Evolutionary conservation across 2,888 invertebrate genomes (phyloP).

Genomic region (Tetrapedia diversipes): DNA sequence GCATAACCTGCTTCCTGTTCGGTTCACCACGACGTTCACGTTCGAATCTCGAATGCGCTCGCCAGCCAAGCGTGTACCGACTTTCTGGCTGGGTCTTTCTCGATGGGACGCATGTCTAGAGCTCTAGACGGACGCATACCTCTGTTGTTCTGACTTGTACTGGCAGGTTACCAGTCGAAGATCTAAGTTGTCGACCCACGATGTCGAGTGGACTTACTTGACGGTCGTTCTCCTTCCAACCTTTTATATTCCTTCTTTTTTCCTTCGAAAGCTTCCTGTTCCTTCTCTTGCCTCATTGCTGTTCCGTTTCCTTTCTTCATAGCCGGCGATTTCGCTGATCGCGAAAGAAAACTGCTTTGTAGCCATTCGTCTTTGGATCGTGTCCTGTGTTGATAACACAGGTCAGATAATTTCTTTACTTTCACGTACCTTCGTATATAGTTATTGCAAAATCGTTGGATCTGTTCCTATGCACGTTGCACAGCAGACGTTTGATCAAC

Average conservation of each 20-base stretch:
- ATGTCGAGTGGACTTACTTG: slow-evolving; percentile 16
- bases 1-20: slow-evolving; percentile 55
- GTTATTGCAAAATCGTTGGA: slow-evolving; percentile 14
- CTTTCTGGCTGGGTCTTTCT: slow-evolving; percentile 31
- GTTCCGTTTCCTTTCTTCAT: background rate
- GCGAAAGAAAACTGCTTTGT: slow-evolving; percentile 20
- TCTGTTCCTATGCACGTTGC: background rate
- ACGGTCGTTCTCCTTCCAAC: slow-evolving; percentile 4
- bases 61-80: background rate
- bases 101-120: too few relatives aligned
- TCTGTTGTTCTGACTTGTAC: slow-evolving; percentile 21
- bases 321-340: slow-evolving; percentile 33
- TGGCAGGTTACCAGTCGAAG: slow-evolving; percentile 33
- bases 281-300: background rate
- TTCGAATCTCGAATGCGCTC: slow-evolving; percentile 19
- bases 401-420: slow-evolving; percentile 12
- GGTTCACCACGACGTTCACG: slow-evolving; percentile 4
- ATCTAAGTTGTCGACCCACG: slow-evolving; percentile 24
- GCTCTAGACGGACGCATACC: slow-evolving; percentile 13
- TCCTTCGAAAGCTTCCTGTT: too few relatives aligned
- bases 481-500: too few relatives aligned
- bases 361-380: slow-evolving; percentile 4
- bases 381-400: slow-evolving; percentile 6
- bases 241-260: too few relatives aligned
- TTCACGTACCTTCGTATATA: slow-evolving; percentile 10